Evolutionary conservation across 2,113 vertebrate species (phyloP).

Genomic region (Neogobius melanostomus): DNA sequence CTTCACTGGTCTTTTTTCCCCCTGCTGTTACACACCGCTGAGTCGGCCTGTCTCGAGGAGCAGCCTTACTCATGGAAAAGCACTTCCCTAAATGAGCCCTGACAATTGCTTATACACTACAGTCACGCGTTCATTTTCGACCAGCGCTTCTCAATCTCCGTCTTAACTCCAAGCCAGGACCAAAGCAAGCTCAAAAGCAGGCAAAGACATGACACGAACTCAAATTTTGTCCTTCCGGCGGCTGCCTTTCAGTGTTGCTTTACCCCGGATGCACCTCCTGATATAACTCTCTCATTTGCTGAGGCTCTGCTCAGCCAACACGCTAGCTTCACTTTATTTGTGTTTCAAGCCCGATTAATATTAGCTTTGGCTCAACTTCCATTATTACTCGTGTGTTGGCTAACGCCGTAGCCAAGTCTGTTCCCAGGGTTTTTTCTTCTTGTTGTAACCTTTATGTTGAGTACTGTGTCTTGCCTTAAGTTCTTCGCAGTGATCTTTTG

Average conservation of each 20-base stretch:
- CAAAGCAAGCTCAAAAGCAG: no score
- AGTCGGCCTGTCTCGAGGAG: not conserved
- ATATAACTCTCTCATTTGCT: no score
- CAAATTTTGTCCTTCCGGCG: no score
- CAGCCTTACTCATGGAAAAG: not conserved
- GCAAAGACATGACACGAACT: no score
- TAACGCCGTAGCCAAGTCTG: not conserved
- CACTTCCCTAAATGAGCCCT: constrained; percentile 1
- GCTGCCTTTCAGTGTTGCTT: not conserved
- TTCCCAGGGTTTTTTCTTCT: not conserved
- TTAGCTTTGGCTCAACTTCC: not conserved
- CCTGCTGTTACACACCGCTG: not conserved
- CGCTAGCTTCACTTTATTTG: not conserved
- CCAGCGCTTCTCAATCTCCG: not conserved
- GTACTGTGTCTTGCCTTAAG: no score
- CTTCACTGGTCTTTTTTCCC: no score
- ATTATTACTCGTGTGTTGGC: not conserved
- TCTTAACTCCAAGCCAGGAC: no score
- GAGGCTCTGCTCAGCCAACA: no score
- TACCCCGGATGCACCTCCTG: no score
- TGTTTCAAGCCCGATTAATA: not conserved
- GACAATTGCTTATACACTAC: not conserved
- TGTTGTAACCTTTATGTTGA: no score
- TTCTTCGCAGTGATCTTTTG: no score
- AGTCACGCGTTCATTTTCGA: not conserved